Evolutionary conservation across 2,888 invertebrate species (phyloP).

Genomic region (Eutolmus rufibarbis): DNA sequence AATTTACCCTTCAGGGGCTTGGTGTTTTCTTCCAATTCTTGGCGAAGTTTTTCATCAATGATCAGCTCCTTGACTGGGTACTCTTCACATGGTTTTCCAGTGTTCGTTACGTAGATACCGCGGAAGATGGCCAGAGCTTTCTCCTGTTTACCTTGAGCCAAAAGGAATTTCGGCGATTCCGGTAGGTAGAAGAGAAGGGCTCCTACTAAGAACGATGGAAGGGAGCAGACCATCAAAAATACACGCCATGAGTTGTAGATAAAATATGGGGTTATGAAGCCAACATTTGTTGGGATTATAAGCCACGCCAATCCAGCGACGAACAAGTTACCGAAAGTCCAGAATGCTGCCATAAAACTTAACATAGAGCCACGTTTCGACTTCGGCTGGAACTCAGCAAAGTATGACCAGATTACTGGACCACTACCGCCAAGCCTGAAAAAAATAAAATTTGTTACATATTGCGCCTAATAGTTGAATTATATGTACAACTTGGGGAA

Average conservation of each 20-base stretch:
- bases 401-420: slow-evolving; percentile 95
- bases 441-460: not conserved
- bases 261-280: slow-evolving; percentile 72
- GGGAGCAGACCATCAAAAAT: slow-evolving; percentile 85
- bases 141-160: slow-evolving; percentile 79
- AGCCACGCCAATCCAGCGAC: slow-evolving; percentile 86
- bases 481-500: too few species aligned
- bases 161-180: slow-evolving; percentile 89
- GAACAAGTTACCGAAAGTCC: slow-evolving; percentile 92
- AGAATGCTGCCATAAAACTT: slow-evolving; percentile 93
- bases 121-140: slow-evolving; percentile 83
- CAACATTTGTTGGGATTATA: slow-evolving; percentile 76
- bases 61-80: slow-evolving; percentile 79
- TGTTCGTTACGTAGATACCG: slow-evolving; percentile 82
- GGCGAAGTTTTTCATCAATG: slow-evolving; percentile 66
- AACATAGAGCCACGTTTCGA: slow-evolving; percentile 89
- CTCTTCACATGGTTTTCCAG: slow-evolving; percentile 74
- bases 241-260: slow-evolving; percentile 92
- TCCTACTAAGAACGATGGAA: slow-evolving; percentile 88
- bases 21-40: slow-evolving; percentile 58
- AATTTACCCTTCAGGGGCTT: slow-evolving; percentile 72
- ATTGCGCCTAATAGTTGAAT: too few species aligned
- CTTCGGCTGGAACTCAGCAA: slow-evolving; percentile 93
- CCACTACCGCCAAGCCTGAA: slow-evolving; percentile 64
- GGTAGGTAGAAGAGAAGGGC: slow-evolving; percentile 82